phyloP scores from a whole-genome alignment of 2,888 invertebrate genomes.

The Acheta domesticus region DNA sequence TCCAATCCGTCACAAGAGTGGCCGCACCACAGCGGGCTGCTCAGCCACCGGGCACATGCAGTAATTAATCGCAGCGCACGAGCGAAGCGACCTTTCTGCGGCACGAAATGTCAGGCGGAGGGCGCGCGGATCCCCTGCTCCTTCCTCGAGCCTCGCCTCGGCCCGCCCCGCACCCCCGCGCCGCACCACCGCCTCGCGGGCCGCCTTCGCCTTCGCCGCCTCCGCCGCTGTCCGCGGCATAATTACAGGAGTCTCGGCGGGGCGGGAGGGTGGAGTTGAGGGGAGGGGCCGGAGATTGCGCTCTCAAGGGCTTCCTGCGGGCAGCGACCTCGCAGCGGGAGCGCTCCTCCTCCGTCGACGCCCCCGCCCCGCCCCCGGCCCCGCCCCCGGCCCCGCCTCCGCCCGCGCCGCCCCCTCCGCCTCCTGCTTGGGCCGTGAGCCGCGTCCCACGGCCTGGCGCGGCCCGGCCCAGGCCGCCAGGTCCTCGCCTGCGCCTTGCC shows the following conservation, averaged over 20 bases:
- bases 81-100: constrained; percentile 18
- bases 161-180: too few species aligned
- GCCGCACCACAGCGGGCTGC: background rate
- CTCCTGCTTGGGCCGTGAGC: background rate
- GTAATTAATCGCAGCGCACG: constrained; percentile 10
- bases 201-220: background rate
- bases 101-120: background rate
- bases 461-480: too few species aligned
- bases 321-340: background rate
- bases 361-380: background rate
- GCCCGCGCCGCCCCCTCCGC: background rate
- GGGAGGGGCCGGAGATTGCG: constrained; percentile 7
- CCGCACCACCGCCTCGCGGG: background rate
- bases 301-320: constrained; percentile 18
- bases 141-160: too few species aligned
- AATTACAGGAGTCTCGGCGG: background rate
- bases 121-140: background rate
- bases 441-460: too few species aligned
- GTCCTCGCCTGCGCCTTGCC: too few species aligned
- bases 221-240: background rate
- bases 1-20: too few species aligned
- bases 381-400: background rate
- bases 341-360: background rate
- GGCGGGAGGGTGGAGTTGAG: background rate
- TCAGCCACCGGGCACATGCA: background rate